Percentiles rank a stretch among this genome's conserved stretches.
phyloP scores from a whole-genome alignment of 2,113 vertebrate species.

The Ardeotis arabs region DNA sequence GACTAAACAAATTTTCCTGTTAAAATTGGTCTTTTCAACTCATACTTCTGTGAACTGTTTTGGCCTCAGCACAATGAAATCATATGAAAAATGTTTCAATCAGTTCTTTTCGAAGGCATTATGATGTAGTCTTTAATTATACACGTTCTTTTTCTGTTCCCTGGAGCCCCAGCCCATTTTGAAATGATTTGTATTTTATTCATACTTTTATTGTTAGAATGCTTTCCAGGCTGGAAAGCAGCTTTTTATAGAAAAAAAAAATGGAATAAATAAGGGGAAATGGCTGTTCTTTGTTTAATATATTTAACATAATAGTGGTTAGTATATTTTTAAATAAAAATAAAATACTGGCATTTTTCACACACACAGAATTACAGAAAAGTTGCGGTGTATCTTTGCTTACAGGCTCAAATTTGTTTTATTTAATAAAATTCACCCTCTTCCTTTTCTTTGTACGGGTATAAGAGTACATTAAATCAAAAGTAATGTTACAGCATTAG shows the following conservation, averaged over 20 bases:
- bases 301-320: not conserved
- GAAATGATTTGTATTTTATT: conserved; percentile 16
- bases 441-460: not conserved
- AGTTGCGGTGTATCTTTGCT: not conserved
- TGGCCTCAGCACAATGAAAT: not conserved
- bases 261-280: not conserved
- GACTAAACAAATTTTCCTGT: not conserved
- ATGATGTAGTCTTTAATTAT: conserved; percentile 30
- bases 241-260: conserved; percentile 4
- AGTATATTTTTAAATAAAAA: conserved; percentile 11
- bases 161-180: not conserved
- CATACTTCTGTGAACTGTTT: not conserved
- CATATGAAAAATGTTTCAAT: not conserved
- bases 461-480: not conserved
- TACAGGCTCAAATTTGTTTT: not conserved
- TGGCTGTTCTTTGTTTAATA: not conserved
- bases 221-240: not conserved
- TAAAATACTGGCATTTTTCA: conserved; percentile 17
- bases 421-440: not conserved
- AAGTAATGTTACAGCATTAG: not conserved
- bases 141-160: not conserved
- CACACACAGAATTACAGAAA: not conserved
- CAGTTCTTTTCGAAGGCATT: not conserved
- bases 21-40: not conserved
- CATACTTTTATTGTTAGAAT: conserved; percentile 22